Evolutionary conservation across 2,113 vertebrate species (phyloP), one percentile per base, ranked within the genome.

Genomic region (Atractosteus spatula): DNA sequence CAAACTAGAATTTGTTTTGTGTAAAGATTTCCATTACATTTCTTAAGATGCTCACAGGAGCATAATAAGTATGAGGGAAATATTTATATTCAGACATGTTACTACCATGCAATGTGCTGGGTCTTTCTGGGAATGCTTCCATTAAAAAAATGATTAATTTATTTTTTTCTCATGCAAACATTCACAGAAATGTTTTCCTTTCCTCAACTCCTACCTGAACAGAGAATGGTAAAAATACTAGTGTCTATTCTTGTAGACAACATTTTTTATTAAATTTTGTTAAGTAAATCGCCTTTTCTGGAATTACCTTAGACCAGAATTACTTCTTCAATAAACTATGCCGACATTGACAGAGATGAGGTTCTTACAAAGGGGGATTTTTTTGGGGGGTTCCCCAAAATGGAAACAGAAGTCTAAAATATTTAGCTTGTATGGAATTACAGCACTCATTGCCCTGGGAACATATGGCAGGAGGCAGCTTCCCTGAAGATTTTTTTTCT

Each of bases 341-440:
- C 17, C 61, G 47, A 11, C 63, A 51, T 70, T 29, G 13, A 70
- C 17, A 70, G 41, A 66, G 68, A 55, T 64, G 62, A 29, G 70
- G 62, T 57, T 77, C 77, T 79, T 74, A 88, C 86, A 88, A 86
- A 87, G 80, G 76, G 44, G 4, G 3, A 59, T 81, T 82, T 86
- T 84, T 77, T 72, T 79, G 29, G 68, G 73, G 77, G 70, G 55
- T 6, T 77, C 78, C 72, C 74, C 66, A 63, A 51, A 77, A 66
- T 73, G 65, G 74, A 83, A 87, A 78, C 75, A 80, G 71, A 78
- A 68, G 70, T 65, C 45, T 17, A 10, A 0, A 11, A 69, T 84
- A 81, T 90, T 90, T 84, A 68, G 69, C 76, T 87, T 89, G 83
- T 83, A 80, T 85, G 79, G 70, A 45, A 76, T 86, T 86, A 82